Conservation (phyloP, 2,797 vertebrate species). For the Eulemur rubriventer region DNA sequence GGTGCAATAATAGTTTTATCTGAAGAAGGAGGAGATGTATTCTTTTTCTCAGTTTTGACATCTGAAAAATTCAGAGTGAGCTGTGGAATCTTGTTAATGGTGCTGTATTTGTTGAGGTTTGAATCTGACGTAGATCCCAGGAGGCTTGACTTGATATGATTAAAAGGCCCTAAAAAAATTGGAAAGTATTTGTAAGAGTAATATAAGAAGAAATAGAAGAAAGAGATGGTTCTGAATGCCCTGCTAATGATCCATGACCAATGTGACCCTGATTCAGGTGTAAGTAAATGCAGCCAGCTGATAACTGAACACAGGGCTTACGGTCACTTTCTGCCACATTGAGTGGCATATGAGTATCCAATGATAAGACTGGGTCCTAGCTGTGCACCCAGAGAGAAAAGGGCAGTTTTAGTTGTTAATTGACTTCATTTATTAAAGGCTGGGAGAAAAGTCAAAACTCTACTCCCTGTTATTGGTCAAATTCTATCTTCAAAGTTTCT, state of each 20-base stretch:
- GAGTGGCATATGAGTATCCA: background rate
- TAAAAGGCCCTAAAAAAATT: slow-evolving; percentile 93
- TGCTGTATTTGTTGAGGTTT: slow-evolving; percentile 99
- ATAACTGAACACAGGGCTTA: background rate
- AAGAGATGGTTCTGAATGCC: slow-evolving; percentile 37
- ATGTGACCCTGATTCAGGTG: background rate
- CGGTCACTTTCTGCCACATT: background rate
- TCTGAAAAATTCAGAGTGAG: slow-evolving; percentile 98
- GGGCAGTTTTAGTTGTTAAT: background rate
- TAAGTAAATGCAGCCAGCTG: slow-evolving; percentile 3
- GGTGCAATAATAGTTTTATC: slow-evolving; percentile 98
- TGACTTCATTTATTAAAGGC: slow-evolving; percentile 2
- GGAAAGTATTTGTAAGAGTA: slow-evolving; percentile 70
- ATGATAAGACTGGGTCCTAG: background rate
- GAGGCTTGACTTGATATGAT: slow-evolving; percentile 97
- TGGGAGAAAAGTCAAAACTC: background rate
- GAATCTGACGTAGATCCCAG: slow-evolving; percentile 98
- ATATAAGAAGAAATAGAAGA: slow-evolving; percentile 55
- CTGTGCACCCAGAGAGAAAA: background rate
- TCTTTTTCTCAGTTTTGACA: slow-evolving; percentile 95
- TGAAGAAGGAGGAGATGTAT: slow-evolving; percentile 94
- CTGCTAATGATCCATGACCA: slow-evolving; percentile 8
- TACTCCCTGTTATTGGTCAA: background rate
- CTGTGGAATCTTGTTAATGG: slow-evolving; percentile 98
- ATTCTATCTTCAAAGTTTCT: background rate